These are phyloP conservation scores for Malacosoma neustria DNA, from an alignment of 2,888 invertebrate species.

Conservation along the genomic window DNA sequence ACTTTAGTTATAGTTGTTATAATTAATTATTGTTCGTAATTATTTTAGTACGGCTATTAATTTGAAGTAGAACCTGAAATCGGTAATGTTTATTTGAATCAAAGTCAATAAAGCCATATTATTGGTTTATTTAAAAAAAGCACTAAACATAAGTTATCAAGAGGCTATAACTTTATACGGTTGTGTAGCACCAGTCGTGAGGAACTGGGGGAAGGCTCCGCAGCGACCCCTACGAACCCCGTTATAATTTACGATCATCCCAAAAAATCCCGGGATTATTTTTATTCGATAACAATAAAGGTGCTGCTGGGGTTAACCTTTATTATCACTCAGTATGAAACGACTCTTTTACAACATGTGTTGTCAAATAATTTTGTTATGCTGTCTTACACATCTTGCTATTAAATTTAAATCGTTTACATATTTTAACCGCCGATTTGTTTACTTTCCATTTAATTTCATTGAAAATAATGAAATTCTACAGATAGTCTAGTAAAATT, in stretches of 20 bases:
- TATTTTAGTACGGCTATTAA: too few relatives aligned
- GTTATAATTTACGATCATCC: slow-evolving; percentile 74
- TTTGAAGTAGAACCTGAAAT: background rate
- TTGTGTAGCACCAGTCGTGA: background rate
- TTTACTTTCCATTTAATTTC: too few relatives aligned
- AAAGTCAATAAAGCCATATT: background rate
- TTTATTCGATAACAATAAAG: slow-evolving; percentile 75
- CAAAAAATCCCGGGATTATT: slow-evolving; percentile 70
- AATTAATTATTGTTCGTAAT: too few relatives aligned
- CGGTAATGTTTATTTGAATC: background rate
- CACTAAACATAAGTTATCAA: background rate
- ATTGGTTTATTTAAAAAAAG: background rate
- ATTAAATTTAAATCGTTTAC: too few relatives aligned
- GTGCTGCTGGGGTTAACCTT: slow-evolving; percentile 68
- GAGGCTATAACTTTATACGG: background rate
- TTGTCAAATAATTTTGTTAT: too few relatives aligned
- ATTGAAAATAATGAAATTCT: too few relatives aligned
- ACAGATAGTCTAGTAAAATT: too few relatives aligned
- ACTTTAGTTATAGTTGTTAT: too few relatives aligned
- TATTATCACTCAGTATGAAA: slow-evolving; percentile 68
- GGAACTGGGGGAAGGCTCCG: slow-evolving; percentile 17
- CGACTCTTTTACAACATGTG: slow-evolving; percentile 64
- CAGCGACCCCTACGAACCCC: slow-evolving; percentile 47
- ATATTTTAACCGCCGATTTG: too few relatives aligned
- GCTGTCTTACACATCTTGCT: too few relatives aligned